Percentiles rank a stretch among this genome's conserved stretches.
These are phyloP conservation scores for Fulica atra DNA, from an alignment of 2,113 vertebrate genomes.

Conservation along the genomic window DNA sequence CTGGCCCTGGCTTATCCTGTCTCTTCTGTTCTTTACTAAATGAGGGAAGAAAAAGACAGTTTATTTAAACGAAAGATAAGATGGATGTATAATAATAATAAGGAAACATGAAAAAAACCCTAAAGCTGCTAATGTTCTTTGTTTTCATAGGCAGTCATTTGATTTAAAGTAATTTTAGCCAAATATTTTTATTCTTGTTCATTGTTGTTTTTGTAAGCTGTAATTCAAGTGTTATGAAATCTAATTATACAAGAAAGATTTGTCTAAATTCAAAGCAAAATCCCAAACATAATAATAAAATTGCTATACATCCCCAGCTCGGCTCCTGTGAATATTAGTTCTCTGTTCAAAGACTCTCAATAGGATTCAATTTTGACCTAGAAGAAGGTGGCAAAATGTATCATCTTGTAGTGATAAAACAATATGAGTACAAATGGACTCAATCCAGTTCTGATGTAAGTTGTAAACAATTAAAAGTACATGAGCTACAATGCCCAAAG, in stretches of 20 bases:
- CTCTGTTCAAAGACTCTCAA: conserved; percentile 71
- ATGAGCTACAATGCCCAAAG: conserved; percentile 68
- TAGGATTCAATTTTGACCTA: conserved; percentile 75
- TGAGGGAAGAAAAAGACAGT: conserved; percentile 16
- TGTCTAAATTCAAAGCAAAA: conserved; percentile 75
- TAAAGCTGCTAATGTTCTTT: conserved; percentile 46
- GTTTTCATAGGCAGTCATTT: conserved; percentile 44
- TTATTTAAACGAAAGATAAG: conserved; percentile 58
- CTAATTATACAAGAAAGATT: conserved; percentile 74
- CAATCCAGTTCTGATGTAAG: conserved; percentile 67
- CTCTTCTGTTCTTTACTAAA: conserved; percentile 44
- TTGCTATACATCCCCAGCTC: conserved; percentile 71
- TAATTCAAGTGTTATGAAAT: conserved; percentile 68
- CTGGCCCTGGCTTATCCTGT: background rate
- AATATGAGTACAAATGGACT: conserved; percentile 72
- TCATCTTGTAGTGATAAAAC: conserved; percentile 67
- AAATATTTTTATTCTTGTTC: conserved; percentile 61
- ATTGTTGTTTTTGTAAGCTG: conserved; percentile 66
- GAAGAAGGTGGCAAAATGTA: conserved; percentile 77
- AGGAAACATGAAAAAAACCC: conserved; percentile 14
- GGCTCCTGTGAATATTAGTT: conserved; percentile 74
- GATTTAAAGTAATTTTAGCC: conserved; percentile 68
- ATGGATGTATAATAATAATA: conserved; percentile 52
- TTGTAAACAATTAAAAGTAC: conserved; percentile 79
- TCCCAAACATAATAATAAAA: conserved; percentile 75